Percentiles rank a stretch among this genome's conserved stretches.
Evolutionary conservation across 2,888 invertebrate species (phyloP).

Genomic region (Epistrophe eligans): DNA sequence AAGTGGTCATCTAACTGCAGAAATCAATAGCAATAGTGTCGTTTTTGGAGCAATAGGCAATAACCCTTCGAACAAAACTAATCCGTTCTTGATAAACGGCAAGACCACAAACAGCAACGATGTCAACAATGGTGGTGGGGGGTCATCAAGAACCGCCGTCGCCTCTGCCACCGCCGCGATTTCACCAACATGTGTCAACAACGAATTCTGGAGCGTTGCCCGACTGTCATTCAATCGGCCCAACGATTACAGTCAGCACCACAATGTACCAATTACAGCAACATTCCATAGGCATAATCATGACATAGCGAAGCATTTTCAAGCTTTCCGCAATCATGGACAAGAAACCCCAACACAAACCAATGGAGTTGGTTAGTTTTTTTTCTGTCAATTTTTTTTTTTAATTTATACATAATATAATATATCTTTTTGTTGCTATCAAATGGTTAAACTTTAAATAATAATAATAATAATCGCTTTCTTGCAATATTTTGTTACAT

Average conservation of each 20-base stretch:
- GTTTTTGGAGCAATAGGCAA: conserved; percentile 46
- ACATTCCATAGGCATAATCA: conserved; percentile 65
- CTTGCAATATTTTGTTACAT: conserved; percentile 46
- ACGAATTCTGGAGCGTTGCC: conserved; percentile 68
- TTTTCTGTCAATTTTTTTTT: neutral
- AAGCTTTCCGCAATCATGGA: conserved; percentile 62
- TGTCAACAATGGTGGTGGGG: conserved; percentile 7
- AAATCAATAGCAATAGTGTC: conserved; percentile 34
- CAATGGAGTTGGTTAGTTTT: conserved; percentile 62
- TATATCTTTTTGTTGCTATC: conserved; percentile 25
- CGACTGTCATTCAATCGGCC: conserved; percentile 66
- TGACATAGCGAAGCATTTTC: conserved; percentile 69
- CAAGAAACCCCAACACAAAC: conserved; percentile 65
- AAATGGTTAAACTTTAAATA: conserved; percentile 26
- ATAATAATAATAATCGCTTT: conserved; percentile 20
- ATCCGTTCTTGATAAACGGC: conserved; percentile 6
- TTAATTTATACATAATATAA: neutral
- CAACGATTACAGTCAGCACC: conserved; percentile 44
- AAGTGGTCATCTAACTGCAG: conserved; percentile 34
- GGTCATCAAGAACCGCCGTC: neutral
- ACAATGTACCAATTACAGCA: conserved; percentile 50
- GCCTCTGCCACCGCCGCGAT: neutral
- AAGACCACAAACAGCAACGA: conserved; percentile 26
- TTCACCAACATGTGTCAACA: conserved; percentile 59
- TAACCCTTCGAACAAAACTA: conserved; percentile 22